Base-by-base conservation (phyloP, 64 coral and sea anemone genomes). In the Trachythela sp. region DNA sequence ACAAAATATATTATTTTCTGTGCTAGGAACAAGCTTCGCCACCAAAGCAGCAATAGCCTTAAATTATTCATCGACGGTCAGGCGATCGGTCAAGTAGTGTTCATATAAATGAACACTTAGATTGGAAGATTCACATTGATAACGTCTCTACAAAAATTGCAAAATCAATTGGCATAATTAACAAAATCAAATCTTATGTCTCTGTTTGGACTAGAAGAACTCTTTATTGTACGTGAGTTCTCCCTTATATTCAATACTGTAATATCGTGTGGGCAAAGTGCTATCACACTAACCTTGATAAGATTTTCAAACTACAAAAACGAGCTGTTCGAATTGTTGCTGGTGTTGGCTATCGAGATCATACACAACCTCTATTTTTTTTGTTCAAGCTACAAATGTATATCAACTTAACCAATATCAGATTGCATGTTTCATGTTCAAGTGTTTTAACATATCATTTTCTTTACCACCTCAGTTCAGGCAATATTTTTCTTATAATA, bases 31-130 rank as follows among this genome's bases (percentile, higher is more conserved):
- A n/a, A 68, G 59, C 59, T 45, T 11, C 42, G 4, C 4, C 4
- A 45, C 42, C 42, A 68, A 4, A 6, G 30, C 18, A 68, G 20
- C 3, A 68, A 68, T n/a, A 68, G 20, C 7, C 20, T 31, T 7
- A 31, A 68, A 6, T 6, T 68, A 68, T 6, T 6, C 5, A 68
- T 68, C 18, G 59, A 68, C 59, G 30, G 30, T 68, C 20, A n/a
- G 30, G 20, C 18, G 20, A 68, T 68, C 15, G 59, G 15, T 2
- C 20, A 68, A 68, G 30, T 68, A 4, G 20, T 14, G 59, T 68
- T 68, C 59, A 68, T 31, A 68, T 68, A 68, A 22, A 68, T 68
- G 59, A 68, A 68, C 59, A 68, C 59, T 31, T 68, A n/a, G 59
- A 68, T 31, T 68, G 59, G 59, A 68, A 68, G 30, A 5, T 31